A percentile compares a stretch with the other conserved stretches of the same genome.
These are phyloP conservation scores for Recurvirostra avosetta DNA, from an alignment of 2,113 vertebrate genomes.

Conservation along the genomic window DNA sequence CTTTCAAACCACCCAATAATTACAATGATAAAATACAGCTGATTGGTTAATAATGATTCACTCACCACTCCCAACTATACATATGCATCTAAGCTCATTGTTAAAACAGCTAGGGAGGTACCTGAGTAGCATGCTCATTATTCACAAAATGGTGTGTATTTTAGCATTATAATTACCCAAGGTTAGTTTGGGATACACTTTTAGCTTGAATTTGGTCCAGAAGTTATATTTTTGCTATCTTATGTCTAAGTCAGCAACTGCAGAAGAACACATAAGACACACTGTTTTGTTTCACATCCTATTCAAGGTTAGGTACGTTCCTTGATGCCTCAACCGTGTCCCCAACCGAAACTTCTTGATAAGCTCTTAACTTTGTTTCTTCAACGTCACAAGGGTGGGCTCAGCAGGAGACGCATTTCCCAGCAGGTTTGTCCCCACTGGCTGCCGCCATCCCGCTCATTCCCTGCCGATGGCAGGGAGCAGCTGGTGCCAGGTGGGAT, in stretches of 20 bases:
- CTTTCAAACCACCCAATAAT: neutral
- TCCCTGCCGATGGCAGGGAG: neutral
- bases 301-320: neutral
- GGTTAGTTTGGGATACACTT: neutral
- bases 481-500: neutral
- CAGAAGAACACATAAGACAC: neutral
- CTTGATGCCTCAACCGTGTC: neutral
- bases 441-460: accelerated
- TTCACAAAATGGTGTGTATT: neutral
- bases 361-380: neutral
- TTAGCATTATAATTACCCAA: neutral
- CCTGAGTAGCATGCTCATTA: neutral
- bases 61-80: neutral
- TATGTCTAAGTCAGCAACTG: neutral
- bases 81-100: neutral
- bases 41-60: neutral
- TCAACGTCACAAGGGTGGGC: neutral
- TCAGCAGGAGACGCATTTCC: neutral
- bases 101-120: neutral
- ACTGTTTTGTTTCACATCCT: neutral
- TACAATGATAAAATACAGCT: neutral
- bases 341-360: neutral
- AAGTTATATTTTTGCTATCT: neutral
- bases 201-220: neutral
- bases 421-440: neutral